phyloP scores from a whole-genome alignment of 2,113 vertebrate genomes.

The Daboia siamensis region DNA sequence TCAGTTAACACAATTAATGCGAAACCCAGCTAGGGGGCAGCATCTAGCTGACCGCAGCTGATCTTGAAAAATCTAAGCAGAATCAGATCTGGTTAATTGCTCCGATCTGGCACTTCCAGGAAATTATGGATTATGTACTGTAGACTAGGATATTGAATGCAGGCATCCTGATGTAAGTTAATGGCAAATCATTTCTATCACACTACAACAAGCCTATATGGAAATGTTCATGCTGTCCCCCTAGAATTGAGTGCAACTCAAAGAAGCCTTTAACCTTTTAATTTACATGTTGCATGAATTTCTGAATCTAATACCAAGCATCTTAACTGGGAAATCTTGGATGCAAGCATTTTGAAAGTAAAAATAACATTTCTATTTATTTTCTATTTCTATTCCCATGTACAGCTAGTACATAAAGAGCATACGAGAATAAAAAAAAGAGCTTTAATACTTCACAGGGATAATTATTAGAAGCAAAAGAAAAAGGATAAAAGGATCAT shows the following conservation, averaged over 20 bases:
- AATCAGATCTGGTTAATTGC: background rate
- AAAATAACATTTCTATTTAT: background rate
- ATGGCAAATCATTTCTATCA: background rate
- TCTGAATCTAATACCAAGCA: background rate
- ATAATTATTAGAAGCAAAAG: background rate
- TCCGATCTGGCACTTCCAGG: background rate
- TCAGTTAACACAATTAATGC: background rate
- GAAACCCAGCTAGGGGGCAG: background rate
- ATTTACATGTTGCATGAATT: background rate
- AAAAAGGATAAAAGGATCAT: background rate
- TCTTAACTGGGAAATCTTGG: background rate
- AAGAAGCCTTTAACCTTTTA: background rate
- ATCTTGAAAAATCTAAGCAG: background rate
- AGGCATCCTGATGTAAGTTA: background rate
- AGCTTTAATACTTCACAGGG: background rate
- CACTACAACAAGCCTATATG: background rate
- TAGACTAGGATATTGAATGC: background rate
- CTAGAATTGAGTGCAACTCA: background rate
- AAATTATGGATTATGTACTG: background rate
- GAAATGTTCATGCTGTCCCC: background rate
- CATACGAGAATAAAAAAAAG: background rate
- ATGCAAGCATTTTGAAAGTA: background rate
- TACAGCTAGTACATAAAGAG: background rate
- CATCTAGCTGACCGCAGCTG: background rate
- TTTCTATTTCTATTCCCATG: background rate